Conservation (phyloP, 1,140 invertebrate genomes). For the Cherax destructor region DNA sequence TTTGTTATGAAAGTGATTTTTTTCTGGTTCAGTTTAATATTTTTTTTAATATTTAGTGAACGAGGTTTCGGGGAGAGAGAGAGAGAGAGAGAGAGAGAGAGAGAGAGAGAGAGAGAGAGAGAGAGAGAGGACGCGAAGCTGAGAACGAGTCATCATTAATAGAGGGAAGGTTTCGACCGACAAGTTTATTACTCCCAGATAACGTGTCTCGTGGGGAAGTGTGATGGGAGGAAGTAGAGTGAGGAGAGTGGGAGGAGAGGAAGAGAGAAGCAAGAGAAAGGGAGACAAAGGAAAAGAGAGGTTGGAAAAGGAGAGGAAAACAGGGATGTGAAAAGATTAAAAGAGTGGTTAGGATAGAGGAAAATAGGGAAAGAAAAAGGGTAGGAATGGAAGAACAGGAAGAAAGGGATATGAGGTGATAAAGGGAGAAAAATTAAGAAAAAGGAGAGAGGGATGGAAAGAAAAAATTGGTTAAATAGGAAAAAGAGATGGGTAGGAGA, state of each 20-base stretch:
- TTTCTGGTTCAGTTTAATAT: too few species aligned
- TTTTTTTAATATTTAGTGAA: too few species aligned
- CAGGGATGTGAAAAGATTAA: neutral
- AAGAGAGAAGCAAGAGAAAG: neutral
- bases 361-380: neutral
- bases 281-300: neutral
- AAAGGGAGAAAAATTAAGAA: constrained; percentile 19
- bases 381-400: constrained; percentile 14
- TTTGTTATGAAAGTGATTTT: too few species aligned
- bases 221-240: neutral
- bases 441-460: neutral
- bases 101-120: too few species aligned
- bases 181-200: too few species aligned
- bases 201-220: too few species aligned
- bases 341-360: neutral
- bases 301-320: neutral
- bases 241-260: neutral
- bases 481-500: neutral
- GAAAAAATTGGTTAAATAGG: neutral
- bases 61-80: too few species aligned
- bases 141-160: too few species aligned
- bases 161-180: too few species aligned
- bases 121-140: too few species aligned
- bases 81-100: too few species aligned
- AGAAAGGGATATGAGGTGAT: neutral